Evolutionary conservation across 1,140 invertebrate genomes (phyloP), one percentile per base, ranked within the genome.

Genomic region (Pomphorhynchus laevis): DNA sequence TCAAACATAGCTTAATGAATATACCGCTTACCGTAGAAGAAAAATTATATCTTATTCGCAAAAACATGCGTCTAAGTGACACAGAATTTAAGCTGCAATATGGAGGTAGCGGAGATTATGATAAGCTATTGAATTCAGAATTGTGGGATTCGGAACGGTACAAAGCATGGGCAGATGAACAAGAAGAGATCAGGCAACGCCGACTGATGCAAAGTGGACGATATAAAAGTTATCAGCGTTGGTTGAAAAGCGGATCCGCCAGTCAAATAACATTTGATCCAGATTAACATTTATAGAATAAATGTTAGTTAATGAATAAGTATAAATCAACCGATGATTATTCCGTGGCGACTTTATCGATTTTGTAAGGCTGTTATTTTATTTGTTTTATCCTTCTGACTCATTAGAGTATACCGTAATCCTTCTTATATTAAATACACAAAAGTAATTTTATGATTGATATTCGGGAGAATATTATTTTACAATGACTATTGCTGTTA

Each of bases 81-180:
- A 51, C 50, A 4, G 63, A 67, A 65, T 45, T 63, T 65, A 49
- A 56, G 53, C 51, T 27, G 4, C 18, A 25, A 5, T 62, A 66
- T 31, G 53, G 74, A 43, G 69, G 71, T 44, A 72, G 76, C 8
- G 52, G 66, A 35, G 67, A 72, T 45, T 69, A 65, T 50, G 59
- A 69, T 47, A 66, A 73, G 36, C 74, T 66, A 57, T 52, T 80
- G 35, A 56, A 66, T 33, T 51, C 65, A 48, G 67, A 77, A 50
- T 54, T 80, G 21, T 82, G 76, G 76, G 66, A 69, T 27, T 67
- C 66, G 49, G 67, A 69, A 20, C 71, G 74, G 24, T 79, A 71
- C 57, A 46, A 57, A 52, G 53, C 51, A 40, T 82, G 74, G 74
- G 73, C 75, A 53, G 56, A 65, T 45, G 61, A 67, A 44, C 68